A percentile compares a stretch with the other conserved stretches of the same genome.
These are phyloP conservation scores for Leucoptera coffeella DNA, from an alignment of 2,888 invertebrate genomes.

Conservation along the genomic window DNA sequence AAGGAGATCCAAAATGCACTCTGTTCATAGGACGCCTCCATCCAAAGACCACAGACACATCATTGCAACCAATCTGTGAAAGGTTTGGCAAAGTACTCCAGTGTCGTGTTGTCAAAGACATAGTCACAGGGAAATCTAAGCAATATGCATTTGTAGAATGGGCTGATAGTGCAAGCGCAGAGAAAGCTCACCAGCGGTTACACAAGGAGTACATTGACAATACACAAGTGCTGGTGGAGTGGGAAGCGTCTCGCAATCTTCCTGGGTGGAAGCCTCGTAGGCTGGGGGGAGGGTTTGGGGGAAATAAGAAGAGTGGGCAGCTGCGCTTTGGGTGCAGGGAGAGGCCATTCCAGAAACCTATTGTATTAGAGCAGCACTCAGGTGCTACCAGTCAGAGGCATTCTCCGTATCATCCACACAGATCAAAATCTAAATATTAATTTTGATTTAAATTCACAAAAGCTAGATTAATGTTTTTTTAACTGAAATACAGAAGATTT, in stretches of 20 bases:
- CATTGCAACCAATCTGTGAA: constrained; percentile 48
- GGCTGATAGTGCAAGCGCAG: constrained; percentile 53
- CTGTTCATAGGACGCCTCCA: constrained; percentile 71
- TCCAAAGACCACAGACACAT: constrained; percentile 58
- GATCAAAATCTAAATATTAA: too few relatives aligned
- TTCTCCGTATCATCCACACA: too few relatives aligned
- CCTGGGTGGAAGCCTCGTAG: constrained; percentile 80
- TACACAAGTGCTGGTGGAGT: constrained; percentile 62
- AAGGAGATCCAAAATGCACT: constrained; percentile 64
- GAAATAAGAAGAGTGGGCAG: constrained; percentile 81
- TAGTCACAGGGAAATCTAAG: constrained; percentile 77
- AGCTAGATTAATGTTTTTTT: too few relatives aligned
- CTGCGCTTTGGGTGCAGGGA: constrained; percentile 79
- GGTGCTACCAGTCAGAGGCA: too few relatives aligned
- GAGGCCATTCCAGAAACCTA: constrained; percentile 68
- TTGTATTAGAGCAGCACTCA: too few relatives aligned
- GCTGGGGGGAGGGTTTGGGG: constrained; percentile 84
- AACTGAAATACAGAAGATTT: too few relatives aligned
- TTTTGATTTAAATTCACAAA: too few relatives aligned
- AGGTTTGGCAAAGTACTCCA: constrained; percentile 60
- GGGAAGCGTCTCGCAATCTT: constrained; percentile 64
- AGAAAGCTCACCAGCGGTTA: constrained; percentile 55
- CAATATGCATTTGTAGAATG: constrained; percentile 86
- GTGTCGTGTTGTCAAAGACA: constrained; percentile 65
- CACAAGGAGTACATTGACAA: constrained; percentile 60